Evolutionary conservation across 2,113 vertebrate species (phyloP).

Genomic region (Oncorhynchus masou): DNA sequence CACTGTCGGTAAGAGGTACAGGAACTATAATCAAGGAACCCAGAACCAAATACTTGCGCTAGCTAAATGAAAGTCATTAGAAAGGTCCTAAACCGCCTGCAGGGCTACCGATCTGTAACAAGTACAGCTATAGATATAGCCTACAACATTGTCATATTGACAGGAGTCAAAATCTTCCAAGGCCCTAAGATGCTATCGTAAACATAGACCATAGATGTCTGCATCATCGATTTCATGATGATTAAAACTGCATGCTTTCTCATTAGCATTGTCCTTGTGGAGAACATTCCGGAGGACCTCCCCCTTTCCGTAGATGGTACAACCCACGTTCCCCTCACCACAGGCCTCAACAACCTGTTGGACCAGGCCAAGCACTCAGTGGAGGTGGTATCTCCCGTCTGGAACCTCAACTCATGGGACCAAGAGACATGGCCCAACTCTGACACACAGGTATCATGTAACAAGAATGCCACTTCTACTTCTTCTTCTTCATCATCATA

Average conservation of each 20-base stretch:
- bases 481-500: too few species aligned
- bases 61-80: too few species aligned
- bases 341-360: conserved; percentile 84
- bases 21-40: neutral
- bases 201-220: too few species aligned
- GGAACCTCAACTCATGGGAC: conserved; percentile 76
- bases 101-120: too few species aligned
- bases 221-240: too few species aligned
- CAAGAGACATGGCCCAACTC: conserved; percentile 81
- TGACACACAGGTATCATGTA: conserved; percentile 81
- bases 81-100: too few species aligned
- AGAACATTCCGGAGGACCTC: conserved; percentile 94
- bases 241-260: conserved; percentile 44
- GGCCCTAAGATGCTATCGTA: too few species aligned
- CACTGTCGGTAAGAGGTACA: conserved; percentile 87
- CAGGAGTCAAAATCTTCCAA: too few species aligned
- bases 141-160: too few species aligned
- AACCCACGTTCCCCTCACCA: conserved; percentile 80
- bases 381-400: conserved; percentile 92
- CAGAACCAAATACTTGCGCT: too few species aligned
- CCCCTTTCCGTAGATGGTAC: conserved; percentile 82
- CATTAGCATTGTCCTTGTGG: conserved; percentile 87
- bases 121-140: too few species aligned
- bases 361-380: conserved; percentile 84
- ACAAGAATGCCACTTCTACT: neutral